Base-by-base conservation (phyloP, 2,113 vertebrate genomes). In the Trachemys scripta region DNA sequence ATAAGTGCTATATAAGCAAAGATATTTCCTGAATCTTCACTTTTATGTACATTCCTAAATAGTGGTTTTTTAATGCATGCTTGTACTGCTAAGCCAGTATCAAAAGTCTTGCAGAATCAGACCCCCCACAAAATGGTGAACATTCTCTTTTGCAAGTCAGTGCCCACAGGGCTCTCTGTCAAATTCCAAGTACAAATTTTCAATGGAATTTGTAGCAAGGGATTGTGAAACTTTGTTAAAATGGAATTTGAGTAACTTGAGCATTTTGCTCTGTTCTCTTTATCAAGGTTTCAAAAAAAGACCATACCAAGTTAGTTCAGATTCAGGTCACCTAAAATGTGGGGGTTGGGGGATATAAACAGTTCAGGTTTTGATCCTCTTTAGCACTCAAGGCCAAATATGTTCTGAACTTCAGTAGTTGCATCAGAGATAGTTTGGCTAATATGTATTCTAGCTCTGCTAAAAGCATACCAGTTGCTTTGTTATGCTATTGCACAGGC, bases 401-500 rank as follows among this genome's bases (percentile, higher is more conserved):
- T 56, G 89, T 95, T 95, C 84, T 87, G 49, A 29, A 45, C 94
- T 97, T 96, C 94, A 96, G 80, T 62, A 93, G 59, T 94, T 88
- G 89, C 82, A 90, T 89, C 89, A 94, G 89, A 94, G 88, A 95
- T 95, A 97, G 95, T 96, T 95, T 84, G 87, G 82, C 81, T 87
- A 92, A 96, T 95, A 96, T 90, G 86, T 94, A 97, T 95, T 95
- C 96, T 93, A 95, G 93, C 91, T 91, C 83, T 92, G 76, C 85
- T 95, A 93, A 96, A 94, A 93, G 90, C 85, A 91, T 92, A 96
- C 95, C 90, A 96, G 91, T 87, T 89, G 76, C 57, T 97, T 93
- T 93, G 87, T 90, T 85, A 62, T 90, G 62, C 78, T 94, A 65
- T 49, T 91, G 82, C 85, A 81, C n/a, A 57, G 85, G 92, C 92